Conservation (phyloP, 53 echinoderm and acorn worm species). For the Apostichopus leukothele region DNA sequence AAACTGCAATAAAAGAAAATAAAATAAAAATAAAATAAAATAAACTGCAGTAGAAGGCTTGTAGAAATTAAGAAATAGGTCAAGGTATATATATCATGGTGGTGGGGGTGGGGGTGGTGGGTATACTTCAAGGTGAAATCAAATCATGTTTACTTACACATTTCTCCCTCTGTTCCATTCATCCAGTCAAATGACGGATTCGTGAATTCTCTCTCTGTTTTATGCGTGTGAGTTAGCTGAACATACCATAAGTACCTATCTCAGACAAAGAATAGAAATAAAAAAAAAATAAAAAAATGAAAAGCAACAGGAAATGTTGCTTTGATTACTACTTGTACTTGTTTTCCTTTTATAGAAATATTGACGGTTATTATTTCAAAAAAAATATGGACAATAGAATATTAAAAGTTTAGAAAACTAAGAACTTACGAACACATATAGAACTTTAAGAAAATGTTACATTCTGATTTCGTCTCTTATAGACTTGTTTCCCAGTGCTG, state of each 20-base stretch:
- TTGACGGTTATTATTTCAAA: neutral
- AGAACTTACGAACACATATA: neutral
- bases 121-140: too few relatives aligned
- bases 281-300: too few relatives aligned
- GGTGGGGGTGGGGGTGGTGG: too few relatives aligned
- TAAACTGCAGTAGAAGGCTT: too few relatives aligned
- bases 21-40: too few relatives aligned
- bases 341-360: neutral
- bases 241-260: conserved; percentile 31
- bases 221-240: conserved; percentile 15
- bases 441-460: neutral
- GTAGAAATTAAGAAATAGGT: too few relatives aligned
- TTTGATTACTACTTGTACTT: too few relatives aligned
- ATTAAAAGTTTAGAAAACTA: neutral
- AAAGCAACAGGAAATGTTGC: too few relatives aligned
- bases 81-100: too few relatives aligned
- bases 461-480: too few relatives aligned
- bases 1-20: too few relatives aligned
- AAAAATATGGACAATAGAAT: neutral
- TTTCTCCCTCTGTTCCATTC: conserved; percentile 32
- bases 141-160: neutral
- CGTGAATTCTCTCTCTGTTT: neutral
- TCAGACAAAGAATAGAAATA: neutral
- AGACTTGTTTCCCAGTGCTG: too few relatives aligned
- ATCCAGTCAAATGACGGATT: conserved; percentile 17